Evolutionary conservation across 1,140 invertebrate species (phyloP).

Genomic region (Leptinotarsa lineolata): DNA sequence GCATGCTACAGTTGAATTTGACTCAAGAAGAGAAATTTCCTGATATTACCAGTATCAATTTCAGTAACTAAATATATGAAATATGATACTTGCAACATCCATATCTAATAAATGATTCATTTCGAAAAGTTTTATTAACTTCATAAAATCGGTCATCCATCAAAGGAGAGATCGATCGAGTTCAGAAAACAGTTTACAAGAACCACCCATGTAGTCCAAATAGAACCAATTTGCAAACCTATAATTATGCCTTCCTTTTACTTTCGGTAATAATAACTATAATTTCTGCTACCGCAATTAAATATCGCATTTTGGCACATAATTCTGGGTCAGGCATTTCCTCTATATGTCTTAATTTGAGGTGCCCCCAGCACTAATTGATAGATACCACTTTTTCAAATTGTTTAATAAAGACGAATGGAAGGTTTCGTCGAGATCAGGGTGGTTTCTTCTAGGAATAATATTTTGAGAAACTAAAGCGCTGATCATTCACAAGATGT

Average conservation of each 20-base stretch:
- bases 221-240: constrained; percentile 10
- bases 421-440: background rate
- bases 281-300: constrained; percentile 22
- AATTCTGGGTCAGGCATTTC: constrained; percentile 14
- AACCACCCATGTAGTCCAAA: constrained; percentile 21
- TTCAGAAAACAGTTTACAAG: background rate
- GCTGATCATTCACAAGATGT: too few relatives aligned
- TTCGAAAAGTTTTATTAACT: too few relatives aligned
- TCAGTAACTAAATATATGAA: background rate
- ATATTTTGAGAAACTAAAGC: too few relatives aligned
- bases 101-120: too few relatives aligned
- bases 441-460: too few relatives aligned
- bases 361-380: background rate
- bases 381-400: background rate
- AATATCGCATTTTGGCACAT: constrained; percentile 25
- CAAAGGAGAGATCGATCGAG: background rate
- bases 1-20: too few relatives aligned
- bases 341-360: constrained; percentile 11
- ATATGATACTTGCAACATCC: too few relatives aligned
- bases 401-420: background rate
- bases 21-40: too few relatives aligned
- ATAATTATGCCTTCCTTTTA: constrained; percentile 18
- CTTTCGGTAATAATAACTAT: constrained; percentile 17
- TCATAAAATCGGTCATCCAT: too few relatives aligned
- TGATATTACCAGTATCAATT: too few relatives aligned